Conservation (phyloP, 2,797 vertebrate genomes). For the Novumbra hubbsi region DNA sequence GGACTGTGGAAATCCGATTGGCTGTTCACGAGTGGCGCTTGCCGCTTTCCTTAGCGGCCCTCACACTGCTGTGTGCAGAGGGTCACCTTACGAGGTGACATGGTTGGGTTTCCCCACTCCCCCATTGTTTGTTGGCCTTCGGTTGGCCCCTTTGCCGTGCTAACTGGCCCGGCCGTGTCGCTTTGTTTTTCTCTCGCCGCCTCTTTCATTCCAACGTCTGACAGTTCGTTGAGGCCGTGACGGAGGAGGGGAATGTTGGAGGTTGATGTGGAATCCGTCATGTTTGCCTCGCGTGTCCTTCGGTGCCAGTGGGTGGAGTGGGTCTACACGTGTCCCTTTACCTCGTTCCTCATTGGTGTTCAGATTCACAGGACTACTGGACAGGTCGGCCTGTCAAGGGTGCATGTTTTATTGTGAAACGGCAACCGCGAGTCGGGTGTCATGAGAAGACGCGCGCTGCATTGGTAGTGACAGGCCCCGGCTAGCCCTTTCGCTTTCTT, state of each 20-base stretch:
- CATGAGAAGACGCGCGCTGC: not conserved
- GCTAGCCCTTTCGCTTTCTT: not conserved
- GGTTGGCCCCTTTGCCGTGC: conserved; percentile 24
- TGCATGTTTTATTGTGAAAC: not conserved
- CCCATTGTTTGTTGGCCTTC: conserved; percentile 11
- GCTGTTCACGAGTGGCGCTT: conserved; percentile 39
- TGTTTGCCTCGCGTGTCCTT: conserved; percentile 29
- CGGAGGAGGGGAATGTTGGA: conserved; percentile 7
- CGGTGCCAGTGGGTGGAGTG: conserved; percentile 10
- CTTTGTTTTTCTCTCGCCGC: conserved; percentile 32
- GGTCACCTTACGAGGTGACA: too few relatives aligned
- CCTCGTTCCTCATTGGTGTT: not conserved
- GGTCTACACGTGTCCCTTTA: not conserved
- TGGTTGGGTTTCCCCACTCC: conserved; percentile 9
- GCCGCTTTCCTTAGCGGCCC: conserved; percentile 56
- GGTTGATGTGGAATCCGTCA: conserved; percentile 21
- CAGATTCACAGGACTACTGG: not conserved
- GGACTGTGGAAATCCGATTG: conserved; percentile 42
- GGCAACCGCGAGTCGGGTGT: not conserved
- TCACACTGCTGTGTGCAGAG: conserved; percentile 33
- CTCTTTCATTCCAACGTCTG: conserved; percentile 17
- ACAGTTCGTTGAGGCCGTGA: conserved; percentile 39
- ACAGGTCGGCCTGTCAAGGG: not conserved
- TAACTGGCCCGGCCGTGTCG: conserved; percentile 33
- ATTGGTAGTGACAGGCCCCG: not conserved